phyloP scores from a whole-genome alignment of 1,140 invertebrate species.

The Drosophila erecta region DNA sequence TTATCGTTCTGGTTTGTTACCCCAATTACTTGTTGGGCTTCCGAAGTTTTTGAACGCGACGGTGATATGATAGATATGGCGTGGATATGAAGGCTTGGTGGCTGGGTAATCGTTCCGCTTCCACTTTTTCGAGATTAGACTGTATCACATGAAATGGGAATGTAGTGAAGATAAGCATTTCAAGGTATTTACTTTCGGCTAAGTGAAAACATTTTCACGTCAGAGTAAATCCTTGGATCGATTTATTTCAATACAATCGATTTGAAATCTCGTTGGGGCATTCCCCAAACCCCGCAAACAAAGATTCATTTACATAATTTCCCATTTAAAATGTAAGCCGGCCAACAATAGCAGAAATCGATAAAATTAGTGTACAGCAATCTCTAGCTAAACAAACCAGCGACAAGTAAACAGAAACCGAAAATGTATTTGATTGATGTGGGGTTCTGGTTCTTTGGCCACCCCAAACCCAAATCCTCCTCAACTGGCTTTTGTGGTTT shows the following conservation, averaged over 20 bases:
- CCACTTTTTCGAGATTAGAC: not conserved
- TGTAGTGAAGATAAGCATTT: slow-evolving; percentile 4
- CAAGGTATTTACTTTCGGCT: slow-evolving; percentile 12
- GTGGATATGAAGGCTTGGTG: not conserved
- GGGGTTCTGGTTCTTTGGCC: slow-evolving; percentile 18
- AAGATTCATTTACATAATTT: slow-evolving; percentile 77
- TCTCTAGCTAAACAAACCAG: slow-evolving; percentile 54
- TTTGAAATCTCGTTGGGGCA: slow-evolving; percentile 30
- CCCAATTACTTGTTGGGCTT: slow-evolving; percentile 5
- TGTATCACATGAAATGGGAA: not conserved
- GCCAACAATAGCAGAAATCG: slow-evolving; percentile 61
- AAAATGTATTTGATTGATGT: slow-evolving; percentile 75
- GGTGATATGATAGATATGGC: not conserved
- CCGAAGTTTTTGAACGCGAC: not conserved
- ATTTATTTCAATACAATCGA: slow-evolving; percentile 25
- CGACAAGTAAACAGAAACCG: slow-evolving; percentile 67
- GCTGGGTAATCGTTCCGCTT: too few species aligned
- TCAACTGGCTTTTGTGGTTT: slow-evolving; percentile 39
- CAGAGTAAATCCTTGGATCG: slow-evolving; percentile 39
- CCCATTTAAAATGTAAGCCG: slow-evolving; percentile 64
- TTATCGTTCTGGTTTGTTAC: not conserved
- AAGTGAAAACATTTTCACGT: slow-evolving; percentile 1
- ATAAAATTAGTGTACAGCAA: slow-evolving; percentile 65
- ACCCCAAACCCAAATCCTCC: not conserved
- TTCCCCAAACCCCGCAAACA: slow-evolving; percentile 46